These are phyloP conservation scores for Ibycter americanus DNA, from an alignment of 2,797 vertebrate genomes.

Conservation along the genomic window DNA sequence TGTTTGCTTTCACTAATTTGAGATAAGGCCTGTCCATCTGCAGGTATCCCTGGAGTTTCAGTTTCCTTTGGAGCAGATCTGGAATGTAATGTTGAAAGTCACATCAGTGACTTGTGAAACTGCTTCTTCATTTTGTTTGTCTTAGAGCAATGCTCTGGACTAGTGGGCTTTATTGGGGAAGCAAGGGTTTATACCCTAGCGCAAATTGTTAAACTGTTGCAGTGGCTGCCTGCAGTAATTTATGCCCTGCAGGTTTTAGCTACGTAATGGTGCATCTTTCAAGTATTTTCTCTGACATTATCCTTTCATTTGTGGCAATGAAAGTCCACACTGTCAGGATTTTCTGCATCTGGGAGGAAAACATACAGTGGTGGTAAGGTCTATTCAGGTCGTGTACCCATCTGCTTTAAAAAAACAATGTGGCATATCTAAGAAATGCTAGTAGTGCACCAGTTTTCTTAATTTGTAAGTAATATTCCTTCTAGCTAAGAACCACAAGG, in stretches of 20 bases:
- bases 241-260: not conserved
- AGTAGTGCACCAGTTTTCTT: not conserved
- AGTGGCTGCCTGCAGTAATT: not conserved
- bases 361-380: not conserved
- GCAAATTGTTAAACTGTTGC: not conserved
- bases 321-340: not conserved
- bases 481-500: not conserved
- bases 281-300: not conserved
- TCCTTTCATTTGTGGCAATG: not conserved
- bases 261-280: not conserved
- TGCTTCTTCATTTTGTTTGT: not conserved
- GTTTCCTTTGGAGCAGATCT: not conserved
- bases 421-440: not conserved
- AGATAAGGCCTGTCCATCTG: not conserved
- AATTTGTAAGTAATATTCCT: not conserved
- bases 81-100: not conserved
- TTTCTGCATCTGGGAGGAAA: not conserved
- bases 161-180: not conserved
- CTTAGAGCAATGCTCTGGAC: not conserved
- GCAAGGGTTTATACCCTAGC: accelerated
- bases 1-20: not conserved
- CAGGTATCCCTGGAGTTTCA: not conserved
- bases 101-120: not conserved
- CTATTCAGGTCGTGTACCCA: not conserved
- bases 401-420: not conserved